phyloP scores from a whole-genome alignment of 2,797 vertebrate genomes.

The Bradypodion pumilum region DNA sequence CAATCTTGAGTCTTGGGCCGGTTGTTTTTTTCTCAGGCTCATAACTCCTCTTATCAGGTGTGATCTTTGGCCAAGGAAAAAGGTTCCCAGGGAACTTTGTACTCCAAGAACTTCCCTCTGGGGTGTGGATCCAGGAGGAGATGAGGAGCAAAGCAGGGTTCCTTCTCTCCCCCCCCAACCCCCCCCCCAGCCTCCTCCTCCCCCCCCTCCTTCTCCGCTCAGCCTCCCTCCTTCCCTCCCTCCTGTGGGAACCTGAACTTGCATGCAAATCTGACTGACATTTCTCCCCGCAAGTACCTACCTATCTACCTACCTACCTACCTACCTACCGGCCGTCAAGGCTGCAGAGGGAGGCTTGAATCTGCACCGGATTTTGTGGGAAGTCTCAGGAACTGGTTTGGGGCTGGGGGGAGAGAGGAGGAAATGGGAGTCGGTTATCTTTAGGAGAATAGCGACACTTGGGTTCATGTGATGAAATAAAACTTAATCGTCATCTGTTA shows the following conservation, averaged over 20 bases:
- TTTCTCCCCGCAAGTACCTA: background rate
- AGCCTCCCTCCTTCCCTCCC: no score
- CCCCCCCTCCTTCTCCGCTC: background rate
- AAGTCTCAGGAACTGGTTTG: no score
- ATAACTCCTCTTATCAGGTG: conserved; percentile 62
- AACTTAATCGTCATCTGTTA: background rate
- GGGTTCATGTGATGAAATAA: background rate
- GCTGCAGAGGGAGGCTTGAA: no score
- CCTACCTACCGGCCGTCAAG: background rate
- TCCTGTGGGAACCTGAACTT: no score
- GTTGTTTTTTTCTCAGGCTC: conserved; percentile 66
- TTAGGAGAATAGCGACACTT: background rate
- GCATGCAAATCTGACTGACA: no score
- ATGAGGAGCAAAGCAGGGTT: no score
- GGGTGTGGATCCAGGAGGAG: conserved; percentile 61
- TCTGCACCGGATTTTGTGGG: no score
- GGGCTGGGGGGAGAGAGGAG: no score
- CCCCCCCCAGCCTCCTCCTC: background rate
- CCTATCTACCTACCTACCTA: no score
- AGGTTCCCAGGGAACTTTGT: conserved; percentile 77
- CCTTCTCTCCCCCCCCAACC: conserved; percentile 9
- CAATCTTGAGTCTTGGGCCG: conserved; percentile 20
- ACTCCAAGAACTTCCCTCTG: conserved; percentile 71
- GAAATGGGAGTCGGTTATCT: background rate
- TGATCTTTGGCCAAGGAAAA: conserved; percentile 55